phyloP scores from a whole-genome alignment of 2,888 invertebrate genomes.

The Rhamphomyia laevipes region DNA sequence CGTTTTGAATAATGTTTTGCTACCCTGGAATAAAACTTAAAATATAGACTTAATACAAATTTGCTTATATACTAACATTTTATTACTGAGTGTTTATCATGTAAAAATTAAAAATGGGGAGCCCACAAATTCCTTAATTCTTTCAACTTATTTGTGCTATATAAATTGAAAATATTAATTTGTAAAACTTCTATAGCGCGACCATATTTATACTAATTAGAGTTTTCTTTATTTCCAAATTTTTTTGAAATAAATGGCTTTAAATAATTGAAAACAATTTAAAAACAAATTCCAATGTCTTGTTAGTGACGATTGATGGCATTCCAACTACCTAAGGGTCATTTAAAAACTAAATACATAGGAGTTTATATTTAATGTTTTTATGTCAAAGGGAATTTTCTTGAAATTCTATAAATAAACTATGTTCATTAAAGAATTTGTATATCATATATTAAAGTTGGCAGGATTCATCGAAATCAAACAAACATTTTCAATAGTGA shows the following conservation, averaged over 20 bases:
- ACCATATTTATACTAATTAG: background rate
- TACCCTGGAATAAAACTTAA: no score
- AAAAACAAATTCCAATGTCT: slow-evolving; percentile 25
- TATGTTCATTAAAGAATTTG: background rate
- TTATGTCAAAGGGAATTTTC: background rate
- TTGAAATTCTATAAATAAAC: background rate
- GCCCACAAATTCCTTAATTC: no score
- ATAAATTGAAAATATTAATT: no score
- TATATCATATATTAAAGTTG: background rate
- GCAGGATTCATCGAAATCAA: background rate
- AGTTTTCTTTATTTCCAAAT: background rate
- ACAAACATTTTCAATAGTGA: background rate
- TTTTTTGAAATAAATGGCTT: background rate
- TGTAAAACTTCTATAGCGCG: no score
- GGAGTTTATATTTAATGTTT: background rate
- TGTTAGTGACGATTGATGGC: slow-evolving; percentile 36
- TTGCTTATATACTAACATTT: no score
- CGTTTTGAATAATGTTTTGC: no score
- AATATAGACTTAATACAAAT: no score
- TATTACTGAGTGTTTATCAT: no score
- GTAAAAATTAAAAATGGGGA: no score
- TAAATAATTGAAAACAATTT: slow-evolving; percentile 9
- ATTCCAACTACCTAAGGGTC: slow-evolving; percentile 33
- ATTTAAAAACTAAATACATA: slow-evolving; percentile 24
- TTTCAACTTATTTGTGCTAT: no score